Percentiles rank a stretch among this genome's conserved stretches.
These are phyloP conservation scores for Cebus imitator DNA, from an alignment of 2,113 vertebrate genomes.

Conservation along the genomic window DNA sequence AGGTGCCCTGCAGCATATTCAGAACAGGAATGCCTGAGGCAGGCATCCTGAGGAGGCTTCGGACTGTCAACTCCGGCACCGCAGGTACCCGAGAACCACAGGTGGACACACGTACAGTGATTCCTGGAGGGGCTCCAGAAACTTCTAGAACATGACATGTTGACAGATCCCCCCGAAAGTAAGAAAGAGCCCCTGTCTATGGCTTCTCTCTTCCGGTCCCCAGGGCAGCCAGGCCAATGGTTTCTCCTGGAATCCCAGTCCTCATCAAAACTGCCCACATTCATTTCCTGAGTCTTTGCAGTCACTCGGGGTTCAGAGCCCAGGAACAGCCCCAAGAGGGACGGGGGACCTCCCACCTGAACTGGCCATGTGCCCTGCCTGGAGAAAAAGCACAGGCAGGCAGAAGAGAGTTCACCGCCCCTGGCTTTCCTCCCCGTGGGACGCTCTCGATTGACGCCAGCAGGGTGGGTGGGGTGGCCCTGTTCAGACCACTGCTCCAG, in stretches of 20 bases:
- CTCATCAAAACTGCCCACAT: not conserved
- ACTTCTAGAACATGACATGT: not conserved
- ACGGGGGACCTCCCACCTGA: not conserved
- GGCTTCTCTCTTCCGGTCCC: not conserved
- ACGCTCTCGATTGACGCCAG: not conserved
- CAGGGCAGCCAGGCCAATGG: accelerated
- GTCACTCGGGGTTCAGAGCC: not conserved
- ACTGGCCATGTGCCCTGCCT: not conserved
- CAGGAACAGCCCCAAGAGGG: not conserved
- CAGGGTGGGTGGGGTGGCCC: not conserved
- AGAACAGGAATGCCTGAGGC: not conserved
- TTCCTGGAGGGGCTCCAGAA: not conserved
- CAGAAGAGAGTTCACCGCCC: not conserved
- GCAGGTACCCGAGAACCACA: not conserved
- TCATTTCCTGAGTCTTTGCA: accelerated
- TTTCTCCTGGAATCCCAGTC: not conserved
- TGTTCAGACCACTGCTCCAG: not conserved
- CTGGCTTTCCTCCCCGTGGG: not conserved
- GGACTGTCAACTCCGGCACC: accelerated
- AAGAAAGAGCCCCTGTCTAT: accelerated
- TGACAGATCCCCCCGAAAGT: accelerated
- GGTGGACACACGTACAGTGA: accelerated
- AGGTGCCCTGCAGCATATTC: accelerated
- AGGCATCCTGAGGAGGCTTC: not conserved
- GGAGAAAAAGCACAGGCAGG: not conserved